Evolutionary conservation across 2,888 invertebrate genomes (phyloP), one percentile per base, ranked within the genome.

Genomic region (Biston stratarius): DNA sequence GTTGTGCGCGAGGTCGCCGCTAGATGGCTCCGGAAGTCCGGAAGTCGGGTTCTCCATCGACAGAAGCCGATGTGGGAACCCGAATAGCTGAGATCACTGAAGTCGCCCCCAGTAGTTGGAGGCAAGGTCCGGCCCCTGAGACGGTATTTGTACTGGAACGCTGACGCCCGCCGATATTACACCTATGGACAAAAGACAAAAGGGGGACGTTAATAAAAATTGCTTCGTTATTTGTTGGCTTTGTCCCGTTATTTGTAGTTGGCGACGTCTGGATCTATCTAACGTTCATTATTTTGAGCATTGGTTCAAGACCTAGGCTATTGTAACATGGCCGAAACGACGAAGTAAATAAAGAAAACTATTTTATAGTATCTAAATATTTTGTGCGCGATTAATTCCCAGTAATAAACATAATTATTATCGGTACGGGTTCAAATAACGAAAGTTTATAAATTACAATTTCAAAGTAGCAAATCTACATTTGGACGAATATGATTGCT

Each of bases 121-220:
- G 77, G 97, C 95, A 87, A 97, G 95, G 89, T 97, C 97, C 73
- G 96, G 95, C 80, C 96, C 96, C 89, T 97, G 97, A 79, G 97
- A 97, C 60, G 98, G 98, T 84, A 98, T 98, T 95, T 98, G 98
- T 72, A 98, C 97, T 56, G 98, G 98, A 61, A 98, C 98, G 70
- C 97, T 97, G 60, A 98, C 97, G 36, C 98, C 98, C 69, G 98
- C 98, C 69, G 98, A 98, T 95, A 98, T 98, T 81, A 98, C 97
- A 87, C 98, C 98, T 98, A 95, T 53, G 94, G 92, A 82, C 79
- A 78, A 85, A 83, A 55, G 24, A 55, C 10, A 24, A 40, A 38
- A 80, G 75, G 78, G 75, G 74, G 76, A 70, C 70, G 77, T 82
- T 73, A 82, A 77, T 82, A 77, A 69, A 73, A 75, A 76, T 74